Evolutionary conservation across 92 coral and sea anemone genomes (phyloP), one percentile per base, ranked within the genome.

Genomic region (Umimayanthus chanpuru): DNA sequence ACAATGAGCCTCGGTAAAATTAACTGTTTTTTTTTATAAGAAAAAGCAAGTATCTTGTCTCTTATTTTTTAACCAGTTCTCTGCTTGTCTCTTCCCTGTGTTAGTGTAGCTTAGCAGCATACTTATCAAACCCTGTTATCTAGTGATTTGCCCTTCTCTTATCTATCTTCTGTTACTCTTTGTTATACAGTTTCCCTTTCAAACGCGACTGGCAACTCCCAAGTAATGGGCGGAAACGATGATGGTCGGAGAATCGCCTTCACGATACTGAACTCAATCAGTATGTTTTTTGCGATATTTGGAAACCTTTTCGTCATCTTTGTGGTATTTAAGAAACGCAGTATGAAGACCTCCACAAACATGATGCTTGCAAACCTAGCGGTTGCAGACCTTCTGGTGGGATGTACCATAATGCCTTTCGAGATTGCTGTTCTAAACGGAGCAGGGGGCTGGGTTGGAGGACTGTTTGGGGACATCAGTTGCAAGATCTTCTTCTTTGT

Each of bases 301-400:
- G 87, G 87, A 68, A 83, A 83, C 64, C 64, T 83, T 23, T 83
- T 83, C 9, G 87, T 83, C 87, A 83, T 83, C 41, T 83, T 41
- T 12, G 87, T 83, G 38, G 87, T 83, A 18, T 83, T 83, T 47
- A 83, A 15, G 41, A 83, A 83, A 30, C 87, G 26, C 28, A 68
- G 15, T 29, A 83, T 83, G 87, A 83, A 83, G 65, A 83, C 77
- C 3, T 83, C 87, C 8, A 83, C 87, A 47, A 83, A 83, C 18
- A 65, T 83, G 43, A 83, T 83, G 87, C 78, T 83, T 9, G 87
- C 77, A 3, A 83, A 83, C 16, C 43, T 83, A 18, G 87, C 87
- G 14, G 66, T 83, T 20, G 87, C 87, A 6, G 87, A 83, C 3
- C 78, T 83, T 6, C 41, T 83, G 8, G 77, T 70, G 15, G 87